Base-by-base conservation (phyloP, 2,888 invertebrate species). In the Macrosoma leucophasiata region DNA sequence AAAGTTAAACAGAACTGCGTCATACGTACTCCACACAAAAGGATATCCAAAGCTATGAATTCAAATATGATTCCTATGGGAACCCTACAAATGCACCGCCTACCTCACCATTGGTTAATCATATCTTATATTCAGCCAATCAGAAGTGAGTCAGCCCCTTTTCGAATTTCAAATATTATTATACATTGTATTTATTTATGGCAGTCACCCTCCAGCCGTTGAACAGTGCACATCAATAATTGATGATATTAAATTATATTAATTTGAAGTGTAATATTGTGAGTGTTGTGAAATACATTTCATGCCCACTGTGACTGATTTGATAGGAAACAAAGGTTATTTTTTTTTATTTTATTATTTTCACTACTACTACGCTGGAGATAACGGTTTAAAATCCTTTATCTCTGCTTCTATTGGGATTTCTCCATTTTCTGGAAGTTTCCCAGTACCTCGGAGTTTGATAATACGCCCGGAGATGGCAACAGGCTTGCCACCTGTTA, bases 291-390 rank as follows among this genome's bases (percentile, higher is more conserved):
- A 41, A 36, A 36, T 36, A 41, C 39, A 55, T 63, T 75, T 59
- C 72, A 81, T 82, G 81, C 81, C 81, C 55, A 81, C 79, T 39
- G 63, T 78, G 37, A 71, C 69, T 40, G 60, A 70, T 54, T 53
- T 57, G 22, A 42, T 58, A 12, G 63, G 61, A 27, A 42, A 44
- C 15, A 48, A 36, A 36, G 52, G 58, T 60, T 34, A 31, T 43
- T 46, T 22, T 12, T 31, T 20, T 20, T 29, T n/a, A 20, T 19
- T 6, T 11, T 9, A 22, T n/a, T n/a, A n/a, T n/a, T n/a, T n/a
- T n/a, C n/a, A n/a, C n/a, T n/a, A n/a, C n/a, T n/a, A n/a, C n/a
- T n/a, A n/a, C n/a, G n/a, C n/a, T n/a, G n/a, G n/a, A n/a, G n/a
- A n/a, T n/a, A n/a, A n/a, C n/a, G n/a, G n/a, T n/a, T n/a, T n/a